Evolutionary conservation across 2,888 invertebrate species (phyloP).

Genomic region (Resseliella maxima): DNA sequence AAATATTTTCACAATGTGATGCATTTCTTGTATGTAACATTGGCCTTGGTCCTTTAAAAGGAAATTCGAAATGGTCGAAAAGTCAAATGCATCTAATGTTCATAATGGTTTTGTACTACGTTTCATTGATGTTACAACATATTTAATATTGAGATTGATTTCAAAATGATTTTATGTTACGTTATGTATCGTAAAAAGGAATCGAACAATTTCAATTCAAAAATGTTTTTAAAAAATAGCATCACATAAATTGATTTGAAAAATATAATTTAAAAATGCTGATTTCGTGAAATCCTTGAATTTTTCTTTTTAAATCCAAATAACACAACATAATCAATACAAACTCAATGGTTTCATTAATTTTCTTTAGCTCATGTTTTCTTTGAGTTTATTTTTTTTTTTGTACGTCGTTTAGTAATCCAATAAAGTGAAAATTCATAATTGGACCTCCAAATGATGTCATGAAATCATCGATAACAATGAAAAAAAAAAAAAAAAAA

Average conservation of each 20-base stretch:
- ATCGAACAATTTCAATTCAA: too few species aligned
- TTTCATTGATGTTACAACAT: background rate
- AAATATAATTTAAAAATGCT: background rate
- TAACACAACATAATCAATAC: background rate
- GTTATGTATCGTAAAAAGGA: too few species aligned
- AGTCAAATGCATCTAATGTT: background rate
- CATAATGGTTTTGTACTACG: background rate
- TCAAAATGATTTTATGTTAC: too few species aligned
- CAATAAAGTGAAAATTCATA: slow-evolving; percentile 2
- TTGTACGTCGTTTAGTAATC: background rate
- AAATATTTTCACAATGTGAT: slow-evolving; percentile 30
- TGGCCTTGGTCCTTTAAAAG: slow-evolving; percentile 19
- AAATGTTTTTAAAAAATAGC: too few species aligned
- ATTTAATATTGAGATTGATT: too few species aligned
- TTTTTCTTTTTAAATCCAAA: background rate
- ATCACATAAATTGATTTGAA: too few species aligned
- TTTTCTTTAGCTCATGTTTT: background rate
- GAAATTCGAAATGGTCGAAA: slow-evolving; percentile 1
- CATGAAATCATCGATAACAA: background rate
- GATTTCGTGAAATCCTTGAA: too few species aligned
- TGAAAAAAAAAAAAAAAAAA: background rate
- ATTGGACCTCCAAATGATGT: background rate
- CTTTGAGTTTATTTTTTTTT: background rate
- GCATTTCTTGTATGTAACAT: slow-evolving; percentile 9
- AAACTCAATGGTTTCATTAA: slow-evolving; percentile 2